phyloP scores from a whole-genome alignment of 2,113 vertebrate species.

The Xiphias gladius region DNA sequence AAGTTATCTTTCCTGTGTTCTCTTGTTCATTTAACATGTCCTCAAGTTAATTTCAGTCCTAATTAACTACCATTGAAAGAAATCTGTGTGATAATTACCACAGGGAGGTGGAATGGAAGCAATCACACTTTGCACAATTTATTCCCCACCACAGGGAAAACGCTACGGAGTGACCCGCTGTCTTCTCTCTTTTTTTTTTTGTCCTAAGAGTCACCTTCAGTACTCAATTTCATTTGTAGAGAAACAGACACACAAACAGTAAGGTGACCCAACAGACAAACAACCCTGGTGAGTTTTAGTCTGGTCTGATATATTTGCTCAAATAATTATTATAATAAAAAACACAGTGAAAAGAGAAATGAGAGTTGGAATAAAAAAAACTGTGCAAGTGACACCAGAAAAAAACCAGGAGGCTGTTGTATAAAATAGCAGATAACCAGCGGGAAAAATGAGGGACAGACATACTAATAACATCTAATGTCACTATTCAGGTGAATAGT shows the following conservation, averaged over 20 bases:
- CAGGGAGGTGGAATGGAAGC: constrained; percentile 79
- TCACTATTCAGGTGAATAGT: background rate
- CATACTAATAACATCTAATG: background rate
- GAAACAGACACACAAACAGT: constrained; percentile 43
- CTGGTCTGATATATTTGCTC: constrained; percentile 38
- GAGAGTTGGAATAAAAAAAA: constrained; percentile 26
- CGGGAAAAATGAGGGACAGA: background rate
- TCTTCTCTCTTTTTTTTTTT: constrained; percentile 19
- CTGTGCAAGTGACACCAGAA: background rate
- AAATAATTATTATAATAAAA: constrained; percentile 32
- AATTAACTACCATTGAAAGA: constrained; percentile 83
- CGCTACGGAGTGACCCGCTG: constrained; percentile 58
- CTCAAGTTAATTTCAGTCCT: constrained; percentile 80
- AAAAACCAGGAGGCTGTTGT: background rate
- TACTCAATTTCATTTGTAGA: constrained; percentile 14
- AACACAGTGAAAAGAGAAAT: background rate
- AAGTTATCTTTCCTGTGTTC: constrained; percentile 74
- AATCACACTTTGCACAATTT: constrained; percentile 78
- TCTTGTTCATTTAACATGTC: constrained; percentile 80
- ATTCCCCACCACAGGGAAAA: constrained; percentile 78
- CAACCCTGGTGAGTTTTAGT: constrained; percentile 35
- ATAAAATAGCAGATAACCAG: background rate
- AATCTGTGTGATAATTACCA: constrained; percentile 81
- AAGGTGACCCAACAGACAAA: constrained; percentile 13
- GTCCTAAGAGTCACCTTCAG: constrained; percentile 72